Base-by-base conservation (phyloP, 2,113 vertebrate genomes). In the Haemorhous mexicanus region DNA sequence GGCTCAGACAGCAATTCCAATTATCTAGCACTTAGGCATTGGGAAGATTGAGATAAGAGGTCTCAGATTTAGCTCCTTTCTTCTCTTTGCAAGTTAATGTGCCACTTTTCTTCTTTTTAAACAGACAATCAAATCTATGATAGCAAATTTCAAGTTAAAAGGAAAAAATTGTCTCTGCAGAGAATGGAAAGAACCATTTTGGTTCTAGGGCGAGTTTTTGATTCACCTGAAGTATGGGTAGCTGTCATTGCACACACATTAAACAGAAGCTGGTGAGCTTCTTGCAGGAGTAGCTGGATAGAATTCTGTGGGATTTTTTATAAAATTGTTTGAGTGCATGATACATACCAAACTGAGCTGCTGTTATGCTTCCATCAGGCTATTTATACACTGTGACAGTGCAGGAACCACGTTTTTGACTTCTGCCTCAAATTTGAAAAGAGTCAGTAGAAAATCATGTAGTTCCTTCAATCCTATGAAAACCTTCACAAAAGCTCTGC, bases 31-130 rank as follows among this genome's bases (percentile, higher is more conserved):
- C 95, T 95, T 86, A 95, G 87, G 93, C 84, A 89, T 87, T 1
- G 3, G 74, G 52, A 92, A 93, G 85, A 94, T 90, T 92, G 82
- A 92, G 95, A 96, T 96, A 96, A 96, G 94, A 94, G 88, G 83
- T 88, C 95, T 96, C 93, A 86, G 88, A 95, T 96, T 96, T 94
- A 92, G 95, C 75, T 95, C 85, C 85, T 93, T 94, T 93, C 79
- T 92, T 90, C 94, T 84, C 80, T 72, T 76, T 95, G 68, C 67
- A 94, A 95, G 79, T 80, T 94, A 93, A 95, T 93, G 74, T 89
- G 78, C 75, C 23, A 10, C 46, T 84, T 92, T 87, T 37, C 21
- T 66, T 64, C 5, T 87, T 94, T 85, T 39, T 7, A 20, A 94
- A 37, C 37, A 93, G 90, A 96, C 85, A 93, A 90, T 95, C 76